These are phyloP conservation scores for Gopherus flavomarginatus DNA, from an alignment of 2,113 vertebrate genomes.

Conservation along the genomic window DNA sequence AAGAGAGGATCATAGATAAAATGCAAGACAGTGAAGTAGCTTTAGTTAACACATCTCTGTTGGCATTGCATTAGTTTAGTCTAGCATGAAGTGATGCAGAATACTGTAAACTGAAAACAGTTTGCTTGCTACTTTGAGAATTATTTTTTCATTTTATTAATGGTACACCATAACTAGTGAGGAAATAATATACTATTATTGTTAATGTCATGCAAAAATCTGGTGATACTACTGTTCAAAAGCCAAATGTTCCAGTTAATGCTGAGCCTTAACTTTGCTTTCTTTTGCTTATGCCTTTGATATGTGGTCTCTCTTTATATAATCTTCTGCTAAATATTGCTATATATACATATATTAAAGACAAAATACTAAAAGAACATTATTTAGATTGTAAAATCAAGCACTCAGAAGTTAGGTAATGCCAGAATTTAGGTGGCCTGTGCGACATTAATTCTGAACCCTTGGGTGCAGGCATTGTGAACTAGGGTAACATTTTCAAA, in stretches of 20 bases:
- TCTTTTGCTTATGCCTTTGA: background rate
- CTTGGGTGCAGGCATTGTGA: background rate
- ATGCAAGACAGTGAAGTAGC: background rate
- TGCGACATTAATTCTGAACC: background rate
- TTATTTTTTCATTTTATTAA: background rate
- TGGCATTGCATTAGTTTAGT: background rate
- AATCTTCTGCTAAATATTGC: background rate
- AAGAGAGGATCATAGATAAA: background rate
- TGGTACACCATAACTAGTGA: background rate
- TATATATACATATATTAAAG: background rate
- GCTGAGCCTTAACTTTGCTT: background rate
- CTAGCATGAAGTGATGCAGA: background rate
- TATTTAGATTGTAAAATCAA: background rate
- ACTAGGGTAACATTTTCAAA: background rate
- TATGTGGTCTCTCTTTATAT: background rate
- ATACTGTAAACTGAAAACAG: background rate
- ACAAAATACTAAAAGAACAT: background rate
- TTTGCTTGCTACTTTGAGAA: background rate
- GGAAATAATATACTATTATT: background rate
- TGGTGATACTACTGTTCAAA: background rate
- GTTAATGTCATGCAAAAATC: background rate
- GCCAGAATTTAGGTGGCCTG: background rate
- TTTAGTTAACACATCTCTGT: background rate
- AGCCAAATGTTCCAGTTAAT: background rate
- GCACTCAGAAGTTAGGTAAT: background rate